These are phyloP conservation scores for Littorina saxatilis DNA, from an alignment of 1,140 invertebrate species.

Conservation along the genomic window DNA sequence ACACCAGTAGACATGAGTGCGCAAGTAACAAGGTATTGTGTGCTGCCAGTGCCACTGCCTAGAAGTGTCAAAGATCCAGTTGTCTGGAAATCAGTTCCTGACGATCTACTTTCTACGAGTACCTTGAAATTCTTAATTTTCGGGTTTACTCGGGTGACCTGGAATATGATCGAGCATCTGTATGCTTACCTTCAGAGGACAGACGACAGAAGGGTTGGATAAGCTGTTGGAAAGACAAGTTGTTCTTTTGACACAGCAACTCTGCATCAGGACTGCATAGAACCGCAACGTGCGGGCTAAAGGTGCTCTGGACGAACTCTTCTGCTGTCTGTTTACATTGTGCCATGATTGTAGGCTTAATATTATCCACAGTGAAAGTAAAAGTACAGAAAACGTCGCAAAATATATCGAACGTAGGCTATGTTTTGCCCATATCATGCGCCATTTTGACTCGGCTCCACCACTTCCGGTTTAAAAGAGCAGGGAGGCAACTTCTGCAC, in stretches of 20 bases:
- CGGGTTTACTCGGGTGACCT: no score
- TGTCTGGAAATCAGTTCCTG: no score
- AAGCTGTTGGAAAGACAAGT: conserved; percentile 91
- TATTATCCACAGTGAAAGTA: not conserved
- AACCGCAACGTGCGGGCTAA: conserved; percentile 92
- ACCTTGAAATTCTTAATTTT: no score
- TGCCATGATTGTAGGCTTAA: conserved; percentile 70
- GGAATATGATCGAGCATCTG: no score
- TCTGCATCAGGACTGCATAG: conserved; percentile 89
- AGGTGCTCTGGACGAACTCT: conserved; percentile 92
- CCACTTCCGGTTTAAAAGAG: conserved; percentile 43
- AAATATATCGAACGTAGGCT: not conserved
- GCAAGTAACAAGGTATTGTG: no score
- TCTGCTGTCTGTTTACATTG: conserved; percentile 79
- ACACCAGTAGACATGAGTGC: no score
- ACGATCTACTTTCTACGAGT: no score
- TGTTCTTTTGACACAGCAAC: conserved; percentile 90
- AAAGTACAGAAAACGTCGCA: not conserved
- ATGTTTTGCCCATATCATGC: conserved; percentile 38
- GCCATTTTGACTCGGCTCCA: conserved; percentile 48
- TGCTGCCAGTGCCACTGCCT: no score
- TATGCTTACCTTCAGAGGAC: conserved; percentile 83
- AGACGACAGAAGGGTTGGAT: conserved; percentile 92
- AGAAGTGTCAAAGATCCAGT: no score
- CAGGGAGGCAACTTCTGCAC: conserved; percentile 11